Conservation (phyloP, 2,888 invertebrate species). For the Blera fallax region DNA sequence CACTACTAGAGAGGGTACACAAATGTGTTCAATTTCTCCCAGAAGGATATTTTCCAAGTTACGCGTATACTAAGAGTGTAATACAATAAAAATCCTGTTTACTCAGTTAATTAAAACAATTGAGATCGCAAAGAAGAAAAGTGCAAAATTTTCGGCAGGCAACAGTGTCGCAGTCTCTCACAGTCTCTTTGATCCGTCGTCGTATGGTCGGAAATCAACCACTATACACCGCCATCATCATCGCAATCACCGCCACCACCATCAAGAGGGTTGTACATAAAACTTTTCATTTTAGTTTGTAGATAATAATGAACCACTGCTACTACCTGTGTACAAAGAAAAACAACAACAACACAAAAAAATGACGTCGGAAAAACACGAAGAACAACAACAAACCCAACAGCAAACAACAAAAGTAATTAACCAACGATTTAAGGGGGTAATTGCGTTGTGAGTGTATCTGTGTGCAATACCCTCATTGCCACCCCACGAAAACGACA, state of each 20-base stretch:
- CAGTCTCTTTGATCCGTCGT: background rate
- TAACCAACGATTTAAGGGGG: conserved; percentile 71
- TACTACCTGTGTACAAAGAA: conserved; percentile 30
- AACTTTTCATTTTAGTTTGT: conserved; percentile 62
- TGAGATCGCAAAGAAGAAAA: conserved; percentile 21
- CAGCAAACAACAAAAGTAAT: conserved; percentile 72
- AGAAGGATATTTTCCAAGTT: background rate
- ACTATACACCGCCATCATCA: conserved; percentile 11
- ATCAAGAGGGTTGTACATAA: conserved; percentile 24
- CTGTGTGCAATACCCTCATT: conserved; percentile 1
- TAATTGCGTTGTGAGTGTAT: conserved; percentile 64
- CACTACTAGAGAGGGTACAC: background rate
- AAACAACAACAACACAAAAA: background rate
- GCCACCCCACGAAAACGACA: conserved; percentile 40
- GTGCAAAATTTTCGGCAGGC: conserved; percentile 16
- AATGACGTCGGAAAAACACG: conserved; percentile 24
- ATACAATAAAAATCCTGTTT: conserved; percentile 57
- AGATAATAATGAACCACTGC: conserved; percentile 60
- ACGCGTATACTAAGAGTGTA: background rate
- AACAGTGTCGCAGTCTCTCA: background rate
- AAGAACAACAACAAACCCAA: conserved; percentile 35
- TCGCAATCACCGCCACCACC: background rate
- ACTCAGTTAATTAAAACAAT: conserved; percentile 63
- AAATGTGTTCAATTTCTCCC: conserved; percentile 6
- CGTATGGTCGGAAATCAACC: conserved; percentile 6